A percentile compares a stretch with the other conserved stretches of the same genome.
Evolutionary conservation across 2,113 vertebrate species (phyloP).

Genomic region (Chaetodon auriga): DNA sequence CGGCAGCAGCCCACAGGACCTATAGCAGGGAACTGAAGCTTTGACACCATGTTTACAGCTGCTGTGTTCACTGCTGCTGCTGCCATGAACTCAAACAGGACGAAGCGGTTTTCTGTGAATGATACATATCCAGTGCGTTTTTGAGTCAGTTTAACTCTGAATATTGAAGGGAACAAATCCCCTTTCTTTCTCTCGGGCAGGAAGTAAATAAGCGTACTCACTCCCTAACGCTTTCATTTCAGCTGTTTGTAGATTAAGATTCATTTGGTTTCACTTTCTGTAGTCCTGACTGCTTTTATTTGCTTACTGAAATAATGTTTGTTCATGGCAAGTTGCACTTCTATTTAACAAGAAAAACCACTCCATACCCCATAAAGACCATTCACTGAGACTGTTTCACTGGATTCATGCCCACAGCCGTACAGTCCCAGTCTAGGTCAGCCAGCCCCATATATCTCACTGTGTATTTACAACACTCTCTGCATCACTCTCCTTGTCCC

Average conservation of each 20-base stretch:
- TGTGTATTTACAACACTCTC: slow-evolving; percentile 92
- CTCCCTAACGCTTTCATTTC: neutral
- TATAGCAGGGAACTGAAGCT: too few relatives aligned
- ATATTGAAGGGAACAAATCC: too few relatives aligned
- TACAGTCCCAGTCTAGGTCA: slow-evolving; percentile 78
- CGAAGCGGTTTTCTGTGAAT: too few relatives aligned
- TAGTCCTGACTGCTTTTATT: slow-evolving; percentile 34
- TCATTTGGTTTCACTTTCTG: slow-evolving; percentile 8
- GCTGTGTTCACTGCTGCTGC: too few relatives aligned
- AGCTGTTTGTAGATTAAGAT: slow-evolving; percentile 3
- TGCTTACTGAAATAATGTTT: slow-evolving; percentile 59
- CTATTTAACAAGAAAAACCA: slow-evolving; percentile 72
- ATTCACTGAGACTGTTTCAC: slow-evolving; percentile 51
- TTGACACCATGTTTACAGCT: too few relatives aligned
- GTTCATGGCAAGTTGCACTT: slow-evolving; percentile 44
- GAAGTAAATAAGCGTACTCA: too few relatives aligned
- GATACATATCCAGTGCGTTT: too few relatives aligned
- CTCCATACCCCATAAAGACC: slow-evolving; percentile 52
- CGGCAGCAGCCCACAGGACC: too few relatives aligned
- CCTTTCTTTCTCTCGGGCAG: too few relatives aligned
- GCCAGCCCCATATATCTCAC: slow-evolving; percentile 93
- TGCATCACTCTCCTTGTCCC: slow-evolving; percentile 92
- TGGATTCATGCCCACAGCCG: slow-evolving; percentile 75
- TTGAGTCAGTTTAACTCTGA: too few relatives aligned
- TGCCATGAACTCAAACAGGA: too few relatives aligned